Evolutionary conservation across 2,888 invertebrate species (phyloP), one percentile per base, ranked within the genome.

Genomic region (Cataglyphis cursor): DNA sequence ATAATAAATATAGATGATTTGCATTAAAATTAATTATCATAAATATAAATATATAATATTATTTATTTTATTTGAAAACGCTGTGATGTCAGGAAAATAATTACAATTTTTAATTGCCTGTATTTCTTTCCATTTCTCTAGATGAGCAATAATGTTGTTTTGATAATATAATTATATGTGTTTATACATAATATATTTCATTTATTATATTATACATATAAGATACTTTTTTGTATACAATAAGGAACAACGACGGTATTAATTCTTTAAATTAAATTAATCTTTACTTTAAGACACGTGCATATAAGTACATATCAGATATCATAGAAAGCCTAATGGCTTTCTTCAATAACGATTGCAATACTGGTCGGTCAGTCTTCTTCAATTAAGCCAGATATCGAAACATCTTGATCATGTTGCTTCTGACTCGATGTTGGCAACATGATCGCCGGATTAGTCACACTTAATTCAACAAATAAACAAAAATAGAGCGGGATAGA

Each of bases 381-480:
- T 41, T n/a, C 28, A 76, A n/a, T 66, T 21, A 51, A 66, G 28
- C 1, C 28, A 57, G 54, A 76, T 57, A 66, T 76, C 41, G 41
- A 48, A 68, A 78, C 78, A 31, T 80, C 78, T 78, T 78, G 78
- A 59, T 78, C 31, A 12, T 0, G 51, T 54, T 44, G 70, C 21
- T 70, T 78, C 15, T 51, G 65, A 41, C 28, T 57, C 44, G 31
- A 44, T 44, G 44, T 35, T 68, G 44, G 78, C 59, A 72, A 24
- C 35, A 18, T 59, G 21, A 70, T 70, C 35, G 35, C 38, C 12
- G n/a, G 44, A 72, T 61, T 80, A 70, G 57, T 31, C 44, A 48
- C 35, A 21, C 72, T 59, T 35, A 44, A 70, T 21, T 72, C 44
- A 61, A 76, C 35, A 61, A 72, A 80, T 24, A 70, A 35, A 48